Percentiles rank a stretch among this genome's conserved stretches.
These are phyloP conservation scores for Sebastiscus tertius DNA, from an alignment of 2,797 vertebrate species.

Conservation along the genomic window DNA sequence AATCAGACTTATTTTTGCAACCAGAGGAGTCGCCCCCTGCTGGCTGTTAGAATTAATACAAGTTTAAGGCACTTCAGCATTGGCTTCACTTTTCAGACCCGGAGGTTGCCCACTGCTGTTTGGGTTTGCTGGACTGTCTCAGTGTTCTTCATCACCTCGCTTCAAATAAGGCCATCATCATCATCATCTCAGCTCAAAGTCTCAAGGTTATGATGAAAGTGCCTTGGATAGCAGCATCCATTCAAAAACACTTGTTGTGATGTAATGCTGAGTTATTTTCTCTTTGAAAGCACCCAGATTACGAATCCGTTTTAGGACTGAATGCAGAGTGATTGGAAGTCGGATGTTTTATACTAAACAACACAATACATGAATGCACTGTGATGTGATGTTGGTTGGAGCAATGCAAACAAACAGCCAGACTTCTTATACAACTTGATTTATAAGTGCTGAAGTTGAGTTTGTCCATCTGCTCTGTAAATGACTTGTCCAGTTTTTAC, in stretches of 20 bases:
- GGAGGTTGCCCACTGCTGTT: background rate
- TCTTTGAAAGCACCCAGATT: background rate
- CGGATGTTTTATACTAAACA: background rate
- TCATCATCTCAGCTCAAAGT: background rate
- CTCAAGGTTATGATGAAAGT: slow-evolving; percentile 1
- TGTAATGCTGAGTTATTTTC: background rate
- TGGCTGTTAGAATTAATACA: no score
- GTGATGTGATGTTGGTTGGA: background rate
- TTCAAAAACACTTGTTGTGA: background rate
- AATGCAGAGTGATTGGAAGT: background rate
- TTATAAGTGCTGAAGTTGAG: background rate
- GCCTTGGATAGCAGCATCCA: background rate
- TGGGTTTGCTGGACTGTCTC: background rate
- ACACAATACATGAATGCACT: background rate
- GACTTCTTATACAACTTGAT: background rate
- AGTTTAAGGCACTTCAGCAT: no score
- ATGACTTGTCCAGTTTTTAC: background rate
- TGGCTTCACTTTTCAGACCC: no score
- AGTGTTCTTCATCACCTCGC: background rate
- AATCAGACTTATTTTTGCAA: no score
- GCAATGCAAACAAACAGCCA: background rate
- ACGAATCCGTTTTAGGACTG: background rate
- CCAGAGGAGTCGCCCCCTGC: no score
- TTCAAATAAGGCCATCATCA: background rate
- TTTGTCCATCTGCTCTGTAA: no score